Conservation (phyloP, 2,113 vertebrate genomes). For the Hystrix cristata region DNA sequence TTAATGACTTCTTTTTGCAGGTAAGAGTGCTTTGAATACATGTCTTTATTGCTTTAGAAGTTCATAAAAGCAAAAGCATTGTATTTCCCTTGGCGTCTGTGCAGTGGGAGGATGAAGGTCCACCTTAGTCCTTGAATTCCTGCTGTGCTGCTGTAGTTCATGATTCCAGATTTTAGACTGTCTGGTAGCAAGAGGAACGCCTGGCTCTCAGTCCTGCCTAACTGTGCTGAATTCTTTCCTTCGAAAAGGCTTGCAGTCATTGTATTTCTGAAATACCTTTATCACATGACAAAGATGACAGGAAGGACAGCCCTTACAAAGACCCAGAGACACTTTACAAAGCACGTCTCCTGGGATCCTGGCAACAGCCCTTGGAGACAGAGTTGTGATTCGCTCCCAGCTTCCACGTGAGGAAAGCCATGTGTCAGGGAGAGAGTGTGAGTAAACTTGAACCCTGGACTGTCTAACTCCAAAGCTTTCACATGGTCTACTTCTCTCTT, state of each 20-base stretch:
- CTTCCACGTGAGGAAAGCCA: neutral
- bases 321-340: neutral
- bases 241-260: neutral
- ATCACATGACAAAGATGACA: neutral
- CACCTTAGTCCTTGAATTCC: neutral
- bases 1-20: constrained; percentile 79
- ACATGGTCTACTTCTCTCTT: accelerated
- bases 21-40: constrained; percentile 66
- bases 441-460: neutral
- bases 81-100: constrained; percentile 60
- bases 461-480: neutral
- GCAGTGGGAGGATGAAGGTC: neutral
- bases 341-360: neutral
- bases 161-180: neutral
- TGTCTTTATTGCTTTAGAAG: constrained; percentile 76
- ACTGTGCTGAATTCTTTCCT: neutral
- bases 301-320: neutral
- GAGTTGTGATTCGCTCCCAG: neutral
- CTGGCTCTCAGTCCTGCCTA: neutral
- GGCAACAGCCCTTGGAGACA: neutral
- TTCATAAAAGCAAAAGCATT: constrained; percentile 66
- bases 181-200: neutral
- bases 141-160: neutral
- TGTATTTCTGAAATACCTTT: neutral
- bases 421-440: neutral